Percentiles rank a stretch among this genome's conserved stretches.
phyloP scores from a whole-genome alignment of 2,888 invertebrate genomes.

The Dascillus cervinus region DNA sequence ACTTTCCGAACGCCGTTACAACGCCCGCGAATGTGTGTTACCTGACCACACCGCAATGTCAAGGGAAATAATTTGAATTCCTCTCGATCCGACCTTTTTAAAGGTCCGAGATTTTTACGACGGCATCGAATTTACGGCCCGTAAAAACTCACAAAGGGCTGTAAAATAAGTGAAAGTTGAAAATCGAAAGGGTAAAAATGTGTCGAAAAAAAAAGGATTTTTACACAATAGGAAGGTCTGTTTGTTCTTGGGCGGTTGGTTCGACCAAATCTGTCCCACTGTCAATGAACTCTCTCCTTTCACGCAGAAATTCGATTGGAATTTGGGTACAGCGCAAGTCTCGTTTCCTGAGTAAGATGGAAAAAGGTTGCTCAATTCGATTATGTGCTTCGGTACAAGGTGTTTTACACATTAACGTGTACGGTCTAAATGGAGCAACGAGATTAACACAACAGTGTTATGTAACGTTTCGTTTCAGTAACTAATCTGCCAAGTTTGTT shows the following conservation, averaged over 20 bases:
- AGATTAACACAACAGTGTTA: too few relatives aligned
- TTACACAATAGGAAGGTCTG: constrained; percentile 6
- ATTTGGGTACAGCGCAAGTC: constrained; percentile 6
- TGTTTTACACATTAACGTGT: too few relatives aligned
- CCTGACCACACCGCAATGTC: constrained; percentile 23
- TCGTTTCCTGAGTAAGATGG: too few relatives aligned
- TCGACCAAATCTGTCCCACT: constrained; percentile 14
- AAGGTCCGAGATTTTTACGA: too few relatives aligned
- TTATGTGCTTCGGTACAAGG: too few relatives aligned
- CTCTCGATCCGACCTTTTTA: too few relatives aligned
- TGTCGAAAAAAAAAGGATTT: constrained; percentile 9
- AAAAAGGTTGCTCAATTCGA: too few relatives aligned
- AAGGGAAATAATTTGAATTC: constrained; percentile 17
- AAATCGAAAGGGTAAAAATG: constrained; percentile 5
- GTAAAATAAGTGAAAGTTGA: constrained; percentile 5
- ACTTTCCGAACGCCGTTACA: constrained; percentile 37
- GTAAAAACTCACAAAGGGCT: too few relatives aligned
- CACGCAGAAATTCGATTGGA: constrained; percentile 9
- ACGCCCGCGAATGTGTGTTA: constrained; percentile 30
- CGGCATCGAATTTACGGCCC: too few relatives aligned
- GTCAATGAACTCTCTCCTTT: constrained; percentile 16
- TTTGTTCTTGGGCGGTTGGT: constrained; percentile 11
- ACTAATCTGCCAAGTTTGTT: too few relatives aligned
- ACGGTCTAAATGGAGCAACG: too few relatives aligned
- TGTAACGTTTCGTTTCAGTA: too few relatives aligned